Evolutionary conservation across 2,888 invertebrate genomes (phyloP).

Genomic region (Clunio marinus): DNA sequence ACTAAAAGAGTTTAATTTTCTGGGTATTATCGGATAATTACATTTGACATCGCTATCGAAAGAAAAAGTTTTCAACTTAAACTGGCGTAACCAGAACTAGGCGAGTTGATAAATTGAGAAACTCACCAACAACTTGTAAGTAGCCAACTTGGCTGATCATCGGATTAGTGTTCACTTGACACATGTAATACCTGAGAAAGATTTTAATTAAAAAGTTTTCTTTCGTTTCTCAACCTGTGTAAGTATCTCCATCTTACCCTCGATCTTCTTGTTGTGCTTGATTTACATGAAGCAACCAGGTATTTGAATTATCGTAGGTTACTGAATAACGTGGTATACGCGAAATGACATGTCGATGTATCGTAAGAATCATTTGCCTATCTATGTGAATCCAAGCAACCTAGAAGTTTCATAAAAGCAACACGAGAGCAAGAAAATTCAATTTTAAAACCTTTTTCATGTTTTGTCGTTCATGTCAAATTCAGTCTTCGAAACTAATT

Average conservation of each 20-base stretch:
- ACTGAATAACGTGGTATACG: constrained; percentile 87
- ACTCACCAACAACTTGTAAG: constrained; percentile 86
- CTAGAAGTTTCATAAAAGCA: constrained; percentile 52
- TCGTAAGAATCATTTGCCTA: constrained; percentile 87
- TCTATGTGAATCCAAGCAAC: constrained; percentile 95
- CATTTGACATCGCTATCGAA: background rate
- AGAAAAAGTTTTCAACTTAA: background rate
- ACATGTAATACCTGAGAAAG: constrained; percentile 19
- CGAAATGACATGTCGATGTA: constrained; percentile 87
- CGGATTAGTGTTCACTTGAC: constrained; percentile 70
- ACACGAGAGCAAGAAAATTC: background rate
- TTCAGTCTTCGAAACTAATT: constrained; percentile 5
- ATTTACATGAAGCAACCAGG: constrained; percentile 84
- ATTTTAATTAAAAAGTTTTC: constrained; percentile 23
- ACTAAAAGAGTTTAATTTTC: constrained; percentile 10
- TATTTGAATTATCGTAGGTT: constrained; percentile 86
- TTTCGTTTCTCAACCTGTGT: background rate
- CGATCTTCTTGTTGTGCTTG: constrained; percentile 34
- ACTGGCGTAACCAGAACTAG: too few species aligned
- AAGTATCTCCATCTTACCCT: constrained; percentile 4
- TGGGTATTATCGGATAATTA: background rate
- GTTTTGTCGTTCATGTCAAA: constrained; percentile 10
- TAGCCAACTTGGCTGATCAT: constrained; percentile 95
- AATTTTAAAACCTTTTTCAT: background rate
- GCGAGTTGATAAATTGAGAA: too few species aligned